phyloP scores from a whole-genome alignment of 2,797 vertebrate species.

The Menidia menidia region DNA sequence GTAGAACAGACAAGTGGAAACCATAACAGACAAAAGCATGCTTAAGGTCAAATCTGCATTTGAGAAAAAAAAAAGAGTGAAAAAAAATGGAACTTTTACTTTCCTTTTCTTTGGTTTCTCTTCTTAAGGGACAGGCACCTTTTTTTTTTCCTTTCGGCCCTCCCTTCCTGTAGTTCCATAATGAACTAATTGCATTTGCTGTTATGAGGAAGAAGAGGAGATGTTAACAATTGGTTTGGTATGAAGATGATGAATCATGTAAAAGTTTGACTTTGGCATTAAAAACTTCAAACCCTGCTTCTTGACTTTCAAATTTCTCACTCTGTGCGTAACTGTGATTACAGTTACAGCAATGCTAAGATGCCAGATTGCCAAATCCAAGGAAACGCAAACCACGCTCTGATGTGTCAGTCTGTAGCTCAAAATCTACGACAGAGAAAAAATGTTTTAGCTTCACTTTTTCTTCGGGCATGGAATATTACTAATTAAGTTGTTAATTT shows the following conservation, averaged over 20 bases:
- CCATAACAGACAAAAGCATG: constrained; percentile 84
- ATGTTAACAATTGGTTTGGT: constrained; percentile 79
- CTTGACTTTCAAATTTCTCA: constrained; percentile 26
- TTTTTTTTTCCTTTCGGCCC: constrained; percentile 70
- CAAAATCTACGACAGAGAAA: no score
- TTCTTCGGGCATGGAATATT: no score
- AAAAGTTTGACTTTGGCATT: constrained; percentile 87
- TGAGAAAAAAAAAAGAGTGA: constrained; percentile 55
- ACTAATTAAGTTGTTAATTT: no score
- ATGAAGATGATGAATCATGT: constrained; percentile 83
- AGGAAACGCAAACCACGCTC: not conserved
- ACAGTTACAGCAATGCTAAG: not conserved
- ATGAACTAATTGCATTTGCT: constrained; percentile 84
- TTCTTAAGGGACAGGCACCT: constrained; percentile 67
- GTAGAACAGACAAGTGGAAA: constrained; percentile 81
- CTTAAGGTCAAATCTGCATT: constrained; percentile 85
- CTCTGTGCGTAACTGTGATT: constrained; percentile 1
- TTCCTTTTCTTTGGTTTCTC: constrained; percentile 68
- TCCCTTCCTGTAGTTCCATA: constrained; percentile 77
- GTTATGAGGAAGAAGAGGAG: constrained; percentile 68
- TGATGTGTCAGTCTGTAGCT: not conserved
- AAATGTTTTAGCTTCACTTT: no score
- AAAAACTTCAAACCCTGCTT: constrained; percentile 80
- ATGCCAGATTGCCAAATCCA: not conserved
- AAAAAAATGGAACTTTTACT: constrained; percentile 57